A percentile compares a stretch with the other conserved stretches of the same genome.
Conservation (phyloP, 2,113 vertebrate genomes). For the Brachirus orientalis region DNA sequence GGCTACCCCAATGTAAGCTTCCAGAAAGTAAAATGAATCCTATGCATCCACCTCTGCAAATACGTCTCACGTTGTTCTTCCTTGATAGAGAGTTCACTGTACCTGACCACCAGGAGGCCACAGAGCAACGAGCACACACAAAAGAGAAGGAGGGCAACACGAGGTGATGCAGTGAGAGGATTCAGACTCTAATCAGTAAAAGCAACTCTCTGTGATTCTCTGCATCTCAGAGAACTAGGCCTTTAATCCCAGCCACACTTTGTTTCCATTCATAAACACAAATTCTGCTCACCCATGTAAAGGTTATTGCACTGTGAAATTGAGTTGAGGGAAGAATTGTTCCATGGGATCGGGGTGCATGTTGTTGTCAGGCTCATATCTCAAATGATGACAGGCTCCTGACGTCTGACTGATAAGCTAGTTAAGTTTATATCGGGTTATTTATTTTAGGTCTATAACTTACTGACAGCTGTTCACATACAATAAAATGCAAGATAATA, state of each 20-base stretch:
- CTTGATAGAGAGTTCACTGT: too few relatives aligned
- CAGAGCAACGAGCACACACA: constrained; percentile 2
- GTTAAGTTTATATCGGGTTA: constrained; percentile 21
- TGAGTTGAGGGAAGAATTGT: not conserved
- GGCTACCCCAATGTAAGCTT: not conserved
- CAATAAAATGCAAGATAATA: constrained; percentile 35
- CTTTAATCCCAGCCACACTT: not conserved
- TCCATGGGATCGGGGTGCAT: constrained; percentile 5
- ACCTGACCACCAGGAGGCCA: constrained; percentile 63
- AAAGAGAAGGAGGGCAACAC: not conserved
- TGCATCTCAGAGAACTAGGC: not conserved
- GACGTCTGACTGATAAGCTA: constrained; percentile 32
- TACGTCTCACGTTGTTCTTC: too few relatives aligned
- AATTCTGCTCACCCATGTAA: not conserved
- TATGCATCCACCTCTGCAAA: too few relatives aligned
- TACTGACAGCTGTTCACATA: constrained; percentile 58
- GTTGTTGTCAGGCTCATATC: constrained; percentile 18
- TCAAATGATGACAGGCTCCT: constrained; percentile 40
- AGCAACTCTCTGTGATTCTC: too few relatives aligned
- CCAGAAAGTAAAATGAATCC: too few relatives aligned
- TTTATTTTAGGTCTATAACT: constrained; percentile 42
- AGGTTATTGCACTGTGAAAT: not conserved
- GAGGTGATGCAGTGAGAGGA: not conserved
- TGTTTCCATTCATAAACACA: not conserved
- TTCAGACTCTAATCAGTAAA: not conserved